Evolutionary conservation across 2,888 invertebrate species (phyloP).

Genomic region (Elegia similella): DNA sequence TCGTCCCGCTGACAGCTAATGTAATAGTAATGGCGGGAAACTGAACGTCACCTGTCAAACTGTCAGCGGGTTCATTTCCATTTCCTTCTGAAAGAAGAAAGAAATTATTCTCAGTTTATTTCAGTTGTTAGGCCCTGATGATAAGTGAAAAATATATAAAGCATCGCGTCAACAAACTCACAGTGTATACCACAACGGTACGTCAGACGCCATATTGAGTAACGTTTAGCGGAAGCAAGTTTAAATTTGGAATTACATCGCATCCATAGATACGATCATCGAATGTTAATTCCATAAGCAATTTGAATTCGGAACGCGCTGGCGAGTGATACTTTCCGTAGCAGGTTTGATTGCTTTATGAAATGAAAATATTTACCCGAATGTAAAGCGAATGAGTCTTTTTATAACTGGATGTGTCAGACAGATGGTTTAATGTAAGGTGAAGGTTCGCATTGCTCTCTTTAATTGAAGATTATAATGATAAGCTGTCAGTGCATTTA

Average conservation of each 20-base stretch:
- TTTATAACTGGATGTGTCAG: conserved; percentile 10
- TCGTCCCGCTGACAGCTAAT: conserved; percentile 29
- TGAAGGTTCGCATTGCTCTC: conserved; percentile 8
- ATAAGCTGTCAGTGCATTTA: conserved; percentile 4
- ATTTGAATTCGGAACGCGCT: conserved; percentile 20
- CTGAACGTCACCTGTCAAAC: conserved; percentile 39
- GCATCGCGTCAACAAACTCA: neutral
- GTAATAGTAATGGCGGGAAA: conserved; percentile 37
- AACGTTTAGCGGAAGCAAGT: conserved; percentile 49
- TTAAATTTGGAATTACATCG: conserved; percentile 60
- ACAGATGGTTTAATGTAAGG: neutral
- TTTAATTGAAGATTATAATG: conserved; percentile 12
- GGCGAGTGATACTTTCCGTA: conserved; percentile 17
- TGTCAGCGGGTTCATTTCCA: conserved; percentile 27
- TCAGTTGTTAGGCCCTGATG: too few relatives aligned
- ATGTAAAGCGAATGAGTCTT: too few relatives aligned
- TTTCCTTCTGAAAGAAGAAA: conserved; percentile 24
- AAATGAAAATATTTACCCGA: conserved; percentile 13
- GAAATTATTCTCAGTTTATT: neutral
- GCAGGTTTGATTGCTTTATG: neutral
- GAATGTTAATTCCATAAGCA: conserved; percentile 48
- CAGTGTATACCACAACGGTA: conserved; percentile 17
- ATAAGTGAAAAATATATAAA: neutral
- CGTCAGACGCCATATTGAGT: conserved; percentile 40
- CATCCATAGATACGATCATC: conserved; percentile 43